A percentile compares a stretch with the other conserved stretches of the same genome.
Conservation (phyloP, 1,140 invertebrate species). For the Tenebrio molitor region DNA sequence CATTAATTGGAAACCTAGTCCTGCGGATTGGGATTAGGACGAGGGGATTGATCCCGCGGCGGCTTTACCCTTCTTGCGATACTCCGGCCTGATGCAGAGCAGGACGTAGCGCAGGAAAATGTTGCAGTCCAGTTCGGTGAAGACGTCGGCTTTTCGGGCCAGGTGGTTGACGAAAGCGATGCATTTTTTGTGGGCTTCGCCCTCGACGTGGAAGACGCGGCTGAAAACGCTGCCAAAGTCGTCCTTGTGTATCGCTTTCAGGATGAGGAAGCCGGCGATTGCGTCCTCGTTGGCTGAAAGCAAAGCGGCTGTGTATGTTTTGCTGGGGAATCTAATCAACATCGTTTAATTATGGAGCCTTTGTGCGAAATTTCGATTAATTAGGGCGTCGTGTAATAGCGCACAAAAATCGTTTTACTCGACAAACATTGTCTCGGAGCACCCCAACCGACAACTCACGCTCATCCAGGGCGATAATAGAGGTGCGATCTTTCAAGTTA, state of each 20-base stretch:
- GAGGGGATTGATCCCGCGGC: background rate
- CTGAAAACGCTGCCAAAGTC: slow-evolving; percentile 62
- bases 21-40: slow-evolving; percentile 57
- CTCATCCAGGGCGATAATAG: slow-evolving; percentile 72
- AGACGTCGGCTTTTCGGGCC: slow-evolving; percentile 64
- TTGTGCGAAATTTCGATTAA: too few relatives aligned
- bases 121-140: slow-evolving; percentile 60
- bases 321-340: too few relatives aligned
- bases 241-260: slow-evolving; percentile 58
- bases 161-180: slow-evolving; percentile 64
- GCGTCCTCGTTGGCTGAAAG: slow-evolving; percentile 46
- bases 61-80: slow-evolving; percentile 58
- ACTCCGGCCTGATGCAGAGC: slow-evolving; percentile 66
- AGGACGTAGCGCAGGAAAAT: slow-evolving; percentile 64
- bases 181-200: slow-evolving; percentile 63
- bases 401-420: too few relatives aligned
- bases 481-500: slow-evolving; percentile 75
- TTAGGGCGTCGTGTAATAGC: too few relatives aligned
- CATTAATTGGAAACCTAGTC: slow-evolving; percentile 68
- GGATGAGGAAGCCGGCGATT: slow-evolving; percentile 58
- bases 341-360: too few relatives aligned
- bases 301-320: too few relatives aligned
- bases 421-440: too few relatives aligned
- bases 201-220: slow-evolving; percentile 58
- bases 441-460: too few relatives aligned